Evolutionary conservation across 2,113 vertebrate species (phyloP), one percentile per base, ranked within the genome.

Genomic region (Anhinga rufa): DNA sequence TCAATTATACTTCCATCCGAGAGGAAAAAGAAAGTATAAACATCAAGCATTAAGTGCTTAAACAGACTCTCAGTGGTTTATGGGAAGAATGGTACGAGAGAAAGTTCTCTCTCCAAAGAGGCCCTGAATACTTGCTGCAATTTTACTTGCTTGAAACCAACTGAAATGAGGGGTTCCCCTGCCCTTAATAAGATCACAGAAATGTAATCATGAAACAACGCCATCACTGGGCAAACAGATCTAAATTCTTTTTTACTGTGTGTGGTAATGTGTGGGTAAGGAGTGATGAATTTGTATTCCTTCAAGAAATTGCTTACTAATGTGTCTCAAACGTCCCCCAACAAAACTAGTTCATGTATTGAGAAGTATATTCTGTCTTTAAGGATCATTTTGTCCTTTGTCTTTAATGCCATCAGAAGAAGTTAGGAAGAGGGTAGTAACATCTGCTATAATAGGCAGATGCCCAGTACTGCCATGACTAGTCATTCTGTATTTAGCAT

Each of bases 1-100:
- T 91, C 36, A 78, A 68, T 95, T 95, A 92, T 77, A 75, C 15
- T 55, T 89, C 52, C 21, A 84, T 85, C 34, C 66, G 69, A 72
- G 44, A 58, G 52, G 32, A 71, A 74, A 74, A 88, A 44, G 82
- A 34, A 22, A 44, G 34, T 54, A 76, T 17, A 88, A 92, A 68
- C 24, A 78, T 48, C n/a, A 90, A 88, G 72, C 17, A 64, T 12
- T 12, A 85, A 69, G 17, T 61, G 52, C 28, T 66, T 89, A 69
- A 82, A 82, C 24, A 91, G 86, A 48, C 8, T 32, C 32, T 54
- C 14, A 24, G 42, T 78, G 7, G 18, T 65, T 92, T 70, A 71
- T 22, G 31, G 40, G 52, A 93, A 89, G n/a, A 86, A 86, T 36
- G 38, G 31, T n/a, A 51, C 2, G 2, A 79, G 48, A 70, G 21